Evolutionary conservation across 2,888 invertebrate species (phyloP), one percentile per base, ranked within the genome.

Genomic region (Stenoptilia bipunctidactyla): DNA sequence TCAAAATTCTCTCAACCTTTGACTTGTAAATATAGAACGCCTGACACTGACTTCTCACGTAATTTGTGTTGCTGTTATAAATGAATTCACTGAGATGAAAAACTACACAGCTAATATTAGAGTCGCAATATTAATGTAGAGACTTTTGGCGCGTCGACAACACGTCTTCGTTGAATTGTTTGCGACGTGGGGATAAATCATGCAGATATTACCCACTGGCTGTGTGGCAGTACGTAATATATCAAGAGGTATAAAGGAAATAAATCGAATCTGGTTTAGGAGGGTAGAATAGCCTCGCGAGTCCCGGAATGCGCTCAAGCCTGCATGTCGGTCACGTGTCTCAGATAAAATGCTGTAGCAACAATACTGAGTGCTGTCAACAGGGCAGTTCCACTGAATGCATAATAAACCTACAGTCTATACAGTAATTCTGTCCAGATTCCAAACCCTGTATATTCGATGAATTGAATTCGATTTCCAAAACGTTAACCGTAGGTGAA

Each of bases 161-260:
- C 62, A 61, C 61, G 59, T 66, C 65, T 64, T 53, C 53, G 58
- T 53, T 57, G 61, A 58, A 41, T 41, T 40, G 40, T 63, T 56
- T 59, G 50, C 49, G 63, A 61, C 61, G 50, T 46, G 48, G 45
- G 61, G 53, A 71, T 72, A 70, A 72, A 75, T 73, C 70, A 68
- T 65, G 60, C 63, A 58, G 53, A 66, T 72, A 69, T 73, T 70
- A 68, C 66, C 53, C 60, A 71, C 67, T 70, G 59, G 71, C 67
- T 70, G 59, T 65, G 58, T 57, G 58, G 61, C 52, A 50, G 60
- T 46, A 56, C 48, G 60, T 67, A 68, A 72, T 74, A 72, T 67
- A 70, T 74, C 71, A 74, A 64, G 57, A 49, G 54, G 62, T 51
- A 64, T 69, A 65, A 68, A 66, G 58, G 58, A 62, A 52, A 55